Base-by-base conservation (phyloP, 1,140 invertebrate species). In the Harlomillsia oculata region DNA sequence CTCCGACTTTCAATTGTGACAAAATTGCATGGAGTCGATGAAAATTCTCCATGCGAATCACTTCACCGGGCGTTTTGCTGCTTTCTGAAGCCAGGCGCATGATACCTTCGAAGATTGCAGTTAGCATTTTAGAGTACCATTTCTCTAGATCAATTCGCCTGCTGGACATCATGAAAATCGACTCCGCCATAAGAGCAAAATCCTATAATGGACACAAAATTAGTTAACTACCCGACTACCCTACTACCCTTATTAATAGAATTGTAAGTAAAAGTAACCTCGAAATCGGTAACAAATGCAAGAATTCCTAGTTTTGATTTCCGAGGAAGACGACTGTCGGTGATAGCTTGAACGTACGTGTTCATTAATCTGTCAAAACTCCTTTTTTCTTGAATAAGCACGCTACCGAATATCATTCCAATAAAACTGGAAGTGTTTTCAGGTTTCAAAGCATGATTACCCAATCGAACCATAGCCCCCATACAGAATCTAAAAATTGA, bases 41-140 rank as follows among this genome's bases (percentile, higher is more conserved):
- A 71, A 90, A 98, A 75, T 99, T 99, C 78, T 99, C 87, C 86
- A 96, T 90, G 75, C 90, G 87, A 32, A 98, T 81, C 39, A 97
- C 91, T 77, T 96, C 87, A 45, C 82, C 80, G 14, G 94, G 95
- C 21, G 93, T 97, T 75, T 94, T 95, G 54, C 83, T 81, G 71
- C 96, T 91, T 67, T 94, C 90, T 50, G 76, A 77, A 26, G 88
- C 82, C 61, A 91, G 83, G 16, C 82, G 74, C 9, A 80, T 75
- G 56, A 96, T 90, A 51, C 82, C 84, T 64, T 88, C 83, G 74
- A 94, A 86, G 74, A 97, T 87, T n/a, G 82, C 83, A 56, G 75
- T 76, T 2, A 93, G 80, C 49, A 99, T 74, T 71, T 85, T 80
- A 8, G 80, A 78, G 72, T 97, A 96, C 81, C 94, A 97, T 68